Conservation (phyloP, 2,797 vertebrate genomes). For the Mus spretus region DNA sequence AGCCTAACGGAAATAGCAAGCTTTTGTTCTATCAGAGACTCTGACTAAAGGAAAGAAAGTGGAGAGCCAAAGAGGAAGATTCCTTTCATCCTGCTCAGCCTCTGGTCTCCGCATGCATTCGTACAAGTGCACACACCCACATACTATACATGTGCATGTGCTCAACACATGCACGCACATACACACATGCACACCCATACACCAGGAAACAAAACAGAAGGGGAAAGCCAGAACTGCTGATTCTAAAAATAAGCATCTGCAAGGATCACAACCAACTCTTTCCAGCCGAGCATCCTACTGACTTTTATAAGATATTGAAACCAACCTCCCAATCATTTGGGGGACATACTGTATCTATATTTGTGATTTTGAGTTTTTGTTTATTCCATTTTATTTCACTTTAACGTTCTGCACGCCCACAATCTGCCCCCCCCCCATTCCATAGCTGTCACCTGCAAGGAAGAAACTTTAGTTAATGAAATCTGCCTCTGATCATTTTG, state of each 20-base stretch:
- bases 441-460: not conserved
- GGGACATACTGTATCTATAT: not conserved
- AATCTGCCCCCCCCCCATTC: not conserved
- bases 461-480: not conserved
- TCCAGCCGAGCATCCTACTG: not conserved
- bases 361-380: not conserved
- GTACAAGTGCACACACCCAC: not conserved
- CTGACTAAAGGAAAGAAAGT: not conserved
- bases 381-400: not conserved
- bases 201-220: constrained; percentile 21
- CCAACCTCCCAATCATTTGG: not conserved
- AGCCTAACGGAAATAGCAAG: not conserved
- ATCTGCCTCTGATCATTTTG: not conserved
- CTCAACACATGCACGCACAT: no score
- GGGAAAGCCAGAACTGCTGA: not conserved
- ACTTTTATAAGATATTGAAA: not conserved
- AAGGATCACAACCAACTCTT: not conserved
- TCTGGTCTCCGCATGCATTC: not conserved
- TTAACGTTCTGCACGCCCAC: not conserved
- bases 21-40: not conserved
- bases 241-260: constrained; percentile 4
- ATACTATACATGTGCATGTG: not conserved
- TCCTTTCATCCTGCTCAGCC: not conserved
- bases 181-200: no score
- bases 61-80: not conserved